Evolutionary conservation across 1,140 invertebrate species (phyloP).

Genomic region (Zaprionus nigranus): DNA sequence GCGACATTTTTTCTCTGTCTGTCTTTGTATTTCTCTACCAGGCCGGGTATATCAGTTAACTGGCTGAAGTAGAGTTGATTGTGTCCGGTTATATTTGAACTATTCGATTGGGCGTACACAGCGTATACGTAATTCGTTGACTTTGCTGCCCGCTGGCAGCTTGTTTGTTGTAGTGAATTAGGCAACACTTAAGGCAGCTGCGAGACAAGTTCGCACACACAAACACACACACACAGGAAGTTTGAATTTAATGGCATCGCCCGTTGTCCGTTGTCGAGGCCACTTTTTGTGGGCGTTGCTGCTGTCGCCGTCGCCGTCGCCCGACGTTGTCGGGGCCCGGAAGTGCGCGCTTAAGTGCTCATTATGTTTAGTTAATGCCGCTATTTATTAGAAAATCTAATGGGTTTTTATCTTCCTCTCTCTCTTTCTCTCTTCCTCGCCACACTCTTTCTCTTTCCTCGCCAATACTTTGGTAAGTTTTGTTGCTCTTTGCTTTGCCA

Average conservation of each 20-base stretch:
- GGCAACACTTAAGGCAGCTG: conserved; percentile 64
- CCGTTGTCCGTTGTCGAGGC: conserved; percentile 18
- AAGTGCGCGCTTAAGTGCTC: conserved; percentile 71
- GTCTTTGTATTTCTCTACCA: neutral
- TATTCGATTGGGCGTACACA: conserved; percentile 4
- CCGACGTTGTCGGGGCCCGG: conserved; percentile 37
- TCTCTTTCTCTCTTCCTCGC: conserved; percentile 10
- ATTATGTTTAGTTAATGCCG: conserved; percentile 71
- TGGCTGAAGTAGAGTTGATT: neutral
- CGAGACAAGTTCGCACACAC: conserved; percentile 32
- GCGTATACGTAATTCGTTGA: conserved; percentile 18
- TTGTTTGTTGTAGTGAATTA: conserved; percentile 62
- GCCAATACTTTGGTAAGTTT: neutral
- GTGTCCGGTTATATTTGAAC: neutral
- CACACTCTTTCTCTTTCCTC: neutral
- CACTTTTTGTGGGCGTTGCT: conserved; percentile 32
- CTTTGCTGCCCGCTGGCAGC: neutral
- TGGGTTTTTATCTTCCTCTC: conserved; percentile 55
- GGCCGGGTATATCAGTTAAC: neutral
- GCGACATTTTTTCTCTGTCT: conserved; percentile 35
- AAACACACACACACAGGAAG: conserved; percentile 52
- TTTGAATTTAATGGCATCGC: conserved; percentile 63
- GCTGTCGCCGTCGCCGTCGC: neutral
- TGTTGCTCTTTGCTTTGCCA: conserved; percentile 20
- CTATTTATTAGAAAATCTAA: conserved; percentile 73